Evolutionary conservation across 2,888 invertebrate species (phyloP).

Genomic region (Scaeva pyrastri): DNA sequence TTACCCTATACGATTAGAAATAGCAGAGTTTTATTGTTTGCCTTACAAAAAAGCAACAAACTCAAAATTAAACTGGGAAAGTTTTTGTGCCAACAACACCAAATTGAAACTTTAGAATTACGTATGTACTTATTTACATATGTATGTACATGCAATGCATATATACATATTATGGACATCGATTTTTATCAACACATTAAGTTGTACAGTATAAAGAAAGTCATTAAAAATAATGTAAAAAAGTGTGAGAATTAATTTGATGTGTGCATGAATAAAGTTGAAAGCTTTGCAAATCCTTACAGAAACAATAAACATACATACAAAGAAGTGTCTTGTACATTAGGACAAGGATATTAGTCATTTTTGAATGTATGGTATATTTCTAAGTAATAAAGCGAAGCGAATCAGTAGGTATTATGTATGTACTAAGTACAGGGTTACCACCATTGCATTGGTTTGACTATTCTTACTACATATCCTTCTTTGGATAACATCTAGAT

Average conservation of each 20-base stretch:
- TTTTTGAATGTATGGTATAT: not conserved
- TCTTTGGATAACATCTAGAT: no score
- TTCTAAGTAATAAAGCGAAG: not conserved
- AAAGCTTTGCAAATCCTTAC: not conserved
- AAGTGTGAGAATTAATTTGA: not conserved
- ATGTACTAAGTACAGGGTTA: not conserved
- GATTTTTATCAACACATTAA: not conserved
- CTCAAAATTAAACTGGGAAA: no score
- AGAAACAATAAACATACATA: not conserved
- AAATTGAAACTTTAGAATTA: not conserved
- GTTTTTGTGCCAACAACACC: no score
- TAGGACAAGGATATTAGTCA: slow-evolving; percentile 5
- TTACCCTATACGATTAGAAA: no score
- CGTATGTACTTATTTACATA: not conserved
- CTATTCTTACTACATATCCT: no score
- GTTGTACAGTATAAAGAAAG: not conserved
- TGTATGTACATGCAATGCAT: no score
- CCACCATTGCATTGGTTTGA: not conserved
- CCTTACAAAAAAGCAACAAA: no score
- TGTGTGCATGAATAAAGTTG: not conserved
- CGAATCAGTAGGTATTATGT: not conserved
- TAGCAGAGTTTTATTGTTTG: no score
- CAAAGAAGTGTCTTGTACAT: not conserved
- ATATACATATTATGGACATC: no score
- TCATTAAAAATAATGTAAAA: not conserved